These are phyloP conservation scores for Amphibalanus amphitrite DNA, from an alignment of 1,140 invertebrate genomes.

Conservation along the genomic window DNA sequence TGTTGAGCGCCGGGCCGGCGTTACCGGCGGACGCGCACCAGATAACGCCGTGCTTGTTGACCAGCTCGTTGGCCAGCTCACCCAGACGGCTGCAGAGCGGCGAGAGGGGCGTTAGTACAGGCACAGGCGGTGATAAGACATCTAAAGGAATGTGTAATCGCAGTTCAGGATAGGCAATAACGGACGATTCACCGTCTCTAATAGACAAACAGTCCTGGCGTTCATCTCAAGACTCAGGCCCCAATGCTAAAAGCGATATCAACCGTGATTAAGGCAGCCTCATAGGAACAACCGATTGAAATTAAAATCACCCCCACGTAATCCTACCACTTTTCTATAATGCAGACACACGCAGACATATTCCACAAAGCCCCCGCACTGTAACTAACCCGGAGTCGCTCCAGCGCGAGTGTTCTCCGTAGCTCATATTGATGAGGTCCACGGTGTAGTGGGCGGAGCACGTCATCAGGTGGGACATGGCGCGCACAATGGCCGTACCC, in stretches of 20 bases:
- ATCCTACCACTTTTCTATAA: no score
- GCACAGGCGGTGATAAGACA: conserved; percentile 1
- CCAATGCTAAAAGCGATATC: no score
- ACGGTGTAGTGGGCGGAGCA: conserved; percentile 30
- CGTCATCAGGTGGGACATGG: conserved; percentile 72
- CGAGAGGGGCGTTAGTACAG: conserved; percentile 13
- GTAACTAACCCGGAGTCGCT: conserved; percentile 70
- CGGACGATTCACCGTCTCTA: no score
- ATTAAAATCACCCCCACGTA: no score
- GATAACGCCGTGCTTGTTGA: conserved; percentile 78
- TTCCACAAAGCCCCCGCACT: no score
- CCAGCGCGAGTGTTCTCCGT: conserved; percentile 87
- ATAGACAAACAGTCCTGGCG: no score
- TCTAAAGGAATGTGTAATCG: no score
- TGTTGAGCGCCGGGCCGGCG: conserved; percentile 79
- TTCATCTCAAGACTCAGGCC: no score
- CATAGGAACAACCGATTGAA: no score
- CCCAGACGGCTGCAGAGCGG: conserved; percentile 47
- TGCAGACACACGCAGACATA: no score
- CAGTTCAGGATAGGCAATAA: no score
- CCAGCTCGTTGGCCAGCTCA: conserved; percentile 69
- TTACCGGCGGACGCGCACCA: conserved; percentile 90
- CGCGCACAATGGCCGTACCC: conserved; percentile 70
- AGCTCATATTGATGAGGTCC: conserved; percentile 95
- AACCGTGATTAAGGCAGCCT: no score